Percentiles rank a stretch among this genome's conserved stretches.
These are phyloP conservation scores for Leptinotarsa defecta DNA, from an alignment of 1,140 invertebrate genomes.

Conservation along the genomic window DNA sequence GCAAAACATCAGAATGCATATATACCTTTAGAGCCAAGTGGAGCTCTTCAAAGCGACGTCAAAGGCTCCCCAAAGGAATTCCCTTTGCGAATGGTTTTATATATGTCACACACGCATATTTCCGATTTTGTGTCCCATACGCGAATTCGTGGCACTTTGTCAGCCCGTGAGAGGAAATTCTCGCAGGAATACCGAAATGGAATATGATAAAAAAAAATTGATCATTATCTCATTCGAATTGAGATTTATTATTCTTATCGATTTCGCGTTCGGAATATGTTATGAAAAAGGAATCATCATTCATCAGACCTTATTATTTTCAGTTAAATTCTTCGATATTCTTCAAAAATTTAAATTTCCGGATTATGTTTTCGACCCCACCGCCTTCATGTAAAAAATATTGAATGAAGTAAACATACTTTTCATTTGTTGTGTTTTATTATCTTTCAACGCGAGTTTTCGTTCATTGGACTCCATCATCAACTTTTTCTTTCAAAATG, in stretches of 20 bases:
- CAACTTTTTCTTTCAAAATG: too few species aligned
- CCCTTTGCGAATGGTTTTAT: conserved; percentile 12
- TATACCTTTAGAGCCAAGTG: conserved; percentile 15
- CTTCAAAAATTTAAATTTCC: too few species aligned
- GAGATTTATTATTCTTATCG: neutral
- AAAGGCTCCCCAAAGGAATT: conserved; percentile 19
- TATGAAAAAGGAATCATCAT: too few species aligned
- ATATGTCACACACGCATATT: conserved; percentile 46
- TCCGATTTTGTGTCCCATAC: conserved; percentile 41
- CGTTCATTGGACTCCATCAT: too few species aligned
- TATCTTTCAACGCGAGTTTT: too few species aligned
- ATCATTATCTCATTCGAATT: neutral
- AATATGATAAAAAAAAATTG: conserved; percentile 10
- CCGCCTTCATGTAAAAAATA: too few species aligned
- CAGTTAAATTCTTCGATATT: too few species aligned
- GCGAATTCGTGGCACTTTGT: conserved; percentile 43
- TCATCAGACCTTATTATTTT: too few species aligned
- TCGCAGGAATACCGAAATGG: neutral
- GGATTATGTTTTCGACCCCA: too few species aligned
- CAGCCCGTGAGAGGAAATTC: conserved; percentile 26
- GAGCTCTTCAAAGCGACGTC: conserved; percentile 13
- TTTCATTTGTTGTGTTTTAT: too few species aligned
- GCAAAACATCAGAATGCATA: neutral
- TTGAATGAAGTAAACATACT: too few species aligned
- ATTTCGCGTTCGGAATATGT: too few species aligned